These are phyloP conservation scores for Apaloderma vittatum DNA, from an alignment of 2,113 vertebrate genomes.

Conservation along the genomic window DNA sequence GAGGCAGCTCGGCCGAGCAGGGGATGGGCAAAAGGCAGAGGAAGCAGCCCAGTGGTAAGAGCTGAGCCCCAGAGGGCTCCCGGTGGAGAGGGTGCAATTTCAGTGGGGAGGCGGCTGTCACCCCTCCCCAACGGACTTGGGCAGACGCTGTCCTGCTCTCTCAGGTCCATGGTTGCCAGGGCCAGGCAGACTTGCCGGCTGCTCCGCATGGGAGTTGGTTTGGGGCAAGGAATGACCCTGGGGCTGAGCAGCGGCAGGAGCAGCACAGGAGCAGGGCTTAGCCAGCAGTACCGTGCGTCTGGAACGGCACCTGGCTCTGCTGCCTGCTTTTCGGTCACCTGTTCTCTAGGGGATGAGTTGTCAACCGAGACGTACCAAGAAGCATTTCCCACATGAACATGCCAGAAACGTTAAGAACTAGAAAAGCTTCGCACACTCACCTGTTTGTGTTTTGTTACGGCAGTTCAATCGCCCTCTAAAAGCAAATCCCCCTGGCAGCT, in stretches of 20 bases:
- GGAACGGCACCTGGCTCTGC: not conserved
- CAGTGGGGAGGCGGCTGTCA: not conserved
- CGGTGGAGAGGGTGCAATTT: not conserved
- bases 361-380: not conserved
- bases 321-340: not conserved
- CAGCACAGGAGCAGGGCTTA: not conserved
- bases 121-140: rapidly evolving
- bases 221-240: not conserved
- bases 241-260: not conserved
- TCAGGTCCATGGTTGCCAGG: not conserved
- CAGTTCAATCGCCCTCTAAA: not conserved
- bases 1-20: not conserved
- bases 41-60: not conserved
- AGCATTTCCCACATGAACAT: not conserved
- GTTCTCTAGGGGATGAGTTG: not conserved
- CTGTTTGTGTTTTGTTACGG: not conserved
- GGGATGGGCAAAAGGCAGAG: not conserved
- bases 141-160: not conserved
- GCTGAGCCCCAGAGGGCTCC: not conserved
- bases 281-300: not conserved
- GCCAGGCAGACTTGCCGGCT: not conserved
- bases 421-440: not conserved
- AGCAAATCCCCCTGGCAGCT: not conserved
- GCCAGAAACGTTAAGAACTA: rapidly evolving
- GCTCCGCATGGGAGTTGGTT: not conserved